Evolutionary conservation across 2,888 invertebrate genomes (phyloP), one percentile per base, ranked within the genome.

Genomic region (Dichetophora obliterata): DNA sequence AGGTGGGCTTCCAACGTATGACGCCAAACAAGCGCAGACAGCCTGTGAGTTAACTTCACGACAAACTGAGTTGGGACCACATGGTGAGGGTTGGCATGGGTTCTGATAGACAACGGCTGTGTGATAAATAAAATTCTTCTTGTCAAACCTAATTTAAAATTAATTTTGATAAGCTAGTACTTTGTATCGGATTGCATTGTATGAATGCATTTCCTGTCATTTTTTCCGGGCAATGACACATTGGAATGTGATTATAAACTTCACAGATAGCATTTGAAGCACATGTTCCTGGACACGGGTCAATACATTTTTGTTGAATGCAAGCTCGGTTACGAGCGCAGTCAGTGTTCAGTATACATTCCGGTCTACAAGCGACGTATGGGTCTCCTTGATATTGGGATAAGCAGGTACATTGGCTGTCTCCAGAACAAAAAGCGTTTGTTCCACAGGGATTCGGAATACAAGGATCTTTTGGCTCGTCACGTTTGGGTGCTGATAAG

Each of bases 401-500:
- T 57, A 88, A 90, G 84, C 95, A 95, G 48, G 90, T 90, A 84
- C 95, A 95, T 8, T 93, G 81, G 5, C 92, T 93, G 80, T 93
- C 91, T 6, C 83, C 84, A 4, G 91, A 91, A 85, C 95, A 96
- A 79, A 91, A 89, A 22, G 95, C 93, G 87, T 95, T 95, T 54
- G 92, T 89, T 73, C 95, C 95, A 88, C 96, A 96, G 31, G 95
- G 95, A 84, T 93, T 95, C 5, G 94, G 94, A 82, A 92, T 92
- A 75, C 88, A 88, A 5, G 94, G 94, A 88, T 90, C 90, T 19
- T 85, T 82, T 16, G 89, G 89, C 54, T 90, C 91, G 65, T 85
- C 84, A 70, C 81, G 82, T 27, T 83, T 75, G 48, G 84, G 83
- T 14, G 83, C 86, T 83, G 79, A 77, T 16, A 70, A 70, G 9